These are phyloP conservation scores for Anguilla obscura DNA, from an alignment of 2,797 vertebrate genomes.

Conservation along the genomic window DNA sequence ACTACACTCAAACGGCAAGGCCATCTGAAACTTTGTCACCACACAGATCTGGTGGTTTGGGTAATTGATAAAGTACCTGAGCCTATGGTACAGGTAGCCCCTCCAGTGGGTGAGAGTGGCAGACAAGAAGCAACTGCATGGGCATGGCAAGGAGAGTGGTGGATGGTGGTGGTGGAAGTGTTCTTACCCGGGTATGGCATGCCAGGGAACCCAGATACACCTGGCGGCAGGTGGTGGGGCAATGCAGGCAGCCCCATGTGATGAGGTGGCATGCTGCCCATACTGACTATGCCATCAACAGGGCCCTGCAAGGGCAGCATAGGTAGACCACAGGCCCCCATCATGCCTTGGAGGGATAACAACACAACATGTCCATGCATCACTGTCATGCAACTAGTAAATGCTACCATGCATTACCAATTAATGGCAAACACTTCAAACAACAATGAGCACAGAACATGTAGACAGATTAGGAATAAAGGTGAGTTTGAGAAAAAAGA, in stretches of 20 bases:
- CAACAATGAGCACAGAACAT: slow-evolving; percentile 22
- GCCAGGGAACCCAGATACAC: slow-evolving; percentile 85
- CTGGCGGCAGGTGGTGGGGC: slow-evolving; percentile 83
- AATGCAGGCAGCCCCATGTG: slow-evolving; percentile 84
- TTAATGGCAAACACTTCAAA: not conserved
- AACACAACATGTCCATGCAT: slow-evolving; percentile 91
- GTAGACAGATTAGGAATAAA: slow-evolving; percentile 47
- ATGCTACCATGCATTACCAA: slow-evolving; percentile 53
- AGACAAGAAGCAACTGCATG: slow-evolving; percentile 81
- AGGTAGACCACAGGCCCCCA: slow-evolving; percentile 86
- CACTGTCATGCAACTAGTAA: slow-evolving; percentile 85
- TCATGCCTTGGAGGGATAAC: slow-evolving; percentile 85
- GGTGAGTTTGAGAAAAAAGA: slow-evolving; percentile 44
- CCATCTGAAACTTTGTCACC: not conserved
- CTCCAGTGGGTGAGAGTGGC: slow-evolving; percentile 74
- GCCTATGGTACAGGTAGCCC: slow-evolving; percentile 75
- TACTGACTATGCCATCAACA: slow-evolving; percentile 91
- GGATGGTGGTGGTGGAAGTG: slow-evolving; percentile 64
- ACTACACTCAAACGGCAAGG: not conserved
- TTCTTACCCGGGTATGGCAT: slow-evolving; percentile 90
- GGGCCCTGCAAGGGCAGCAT: slow-evolving; percentile 84
- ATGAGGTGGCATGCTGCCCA: slow-evolving; percentile 90
- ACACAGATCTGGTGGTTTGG: not conserved
- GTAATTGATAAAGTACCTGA: slow-evolving; percentile 45
- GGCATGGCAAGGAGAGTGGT: slow-evolving; percentile 36